Conservation (phyloP, 2,888 invertebrate species). For the Trissolcus japonicus region DNA sequence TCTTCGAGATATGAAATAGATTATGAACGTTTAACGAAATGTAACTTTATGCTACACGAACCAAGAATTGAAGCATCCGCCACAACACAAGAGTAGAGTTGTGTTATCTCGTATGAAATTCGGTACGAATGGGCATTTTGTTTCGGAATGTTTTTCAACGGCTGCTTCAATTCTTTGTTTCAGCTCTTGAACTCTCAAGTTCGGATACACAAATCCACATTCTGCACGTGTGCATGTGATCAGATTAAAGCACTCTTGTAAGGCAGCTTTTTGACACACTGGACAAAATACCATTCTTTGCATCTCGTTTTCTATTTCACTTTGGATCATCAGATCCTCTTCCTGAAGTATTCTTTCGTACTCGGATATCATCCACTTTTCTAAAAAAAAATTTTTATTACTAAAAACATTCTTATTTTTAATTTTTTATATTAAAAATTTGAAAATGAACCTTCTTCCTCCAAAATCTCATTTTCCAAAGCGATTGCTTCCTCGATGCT, state of each 20-base stretch:
- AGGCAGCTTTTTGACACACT: slow-evolving; percentile 69
- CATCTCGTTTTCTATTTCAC: slow-evolving; percentile 63
- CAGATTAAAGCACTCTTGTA: slow-evolving; percentile 58
- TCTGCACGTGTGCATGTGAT: slow-evolving; percentile 62
- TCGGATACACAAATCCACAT: slow-evolving; percentile 66
- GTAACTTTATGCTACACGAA: no score
- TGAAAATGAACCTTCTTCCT: slow-evolving; percentile 65
- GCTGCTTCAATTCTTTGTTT: slow-evolving; percentile 62
- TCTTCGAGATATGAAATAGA: no score
- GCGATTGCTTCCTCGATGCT: slow-evolving; percentile 65
- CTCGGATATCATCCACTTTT: slow-evolving; percentile 71
- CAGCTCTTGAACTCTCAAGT: slow-evolving; percentile 61
- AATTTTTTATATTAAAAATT: background rate
- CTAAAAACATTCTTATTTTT: no score
- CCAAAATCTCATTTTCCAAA: slow-evolving; percentile 64
- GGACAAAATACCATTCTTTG: slow-evolving; percentile 72
- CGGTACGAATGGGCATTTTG: no score
- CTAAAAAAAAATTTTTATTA: slow-evolving; percentile 54
- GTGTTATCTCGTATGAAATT: no score
- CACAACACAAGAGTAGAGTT: no score
- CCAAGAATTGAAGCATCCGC: no score
- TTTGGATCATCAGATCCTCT: slow-evolving; percentile 67
- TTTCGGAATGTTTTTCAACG: slow-evolving; percentile 64
- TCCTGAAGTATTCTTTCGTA: slow-evolving; percentile 69
- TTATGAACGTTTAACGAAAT: no score